These are phyloP conservation scores for Megalops atlanticus DNA, from an alignment of 2,113 vertebrate species.

Conservation along the genomic window DNA sequence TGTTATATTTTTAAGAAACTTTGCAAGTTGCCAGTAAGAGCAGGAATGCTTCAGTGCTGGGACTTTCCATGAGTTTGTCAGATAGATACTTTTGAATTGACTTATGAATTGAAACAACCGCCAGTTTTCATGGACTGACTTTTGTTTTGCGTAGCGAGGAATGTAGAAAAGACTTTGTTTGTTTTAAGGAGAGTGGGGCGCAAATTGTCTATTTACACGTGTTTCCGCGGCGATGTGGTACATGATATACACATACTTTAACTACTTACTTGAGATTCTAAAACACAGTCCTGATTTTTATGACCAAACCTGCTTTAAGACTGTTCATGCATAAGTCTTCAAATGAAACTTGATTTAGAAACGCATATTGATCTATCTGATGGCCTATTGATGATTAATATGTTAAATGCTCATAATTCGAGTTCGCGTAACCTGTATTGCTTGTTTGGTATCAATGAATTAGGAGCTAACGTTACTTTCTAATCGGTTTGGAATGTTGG, in stretches of 20 bases:
- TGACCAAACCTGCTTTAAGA: not conserved
- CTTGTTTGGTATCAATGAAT: not conserved
- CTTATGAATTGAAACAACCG: slow-evolving; percentile 4
- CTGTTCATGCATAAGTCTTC: not conserved
- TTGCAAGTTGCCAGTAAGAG: not conserved
- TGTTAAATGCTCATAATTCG: not conserved
- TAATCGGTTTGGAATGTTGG: not conserved
- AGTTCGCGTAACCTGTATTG: not conserved
- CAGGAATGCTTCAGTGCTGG: not conserved
- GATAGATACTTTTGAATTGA: slow-evolving; percentile 25
- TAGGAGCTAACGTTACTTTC: not conserved
- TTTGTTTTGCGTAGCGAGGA: not conserved
- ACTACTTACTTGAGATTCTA: not conserved
- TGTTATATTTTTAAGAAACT: slow-evolving; percentile 13
- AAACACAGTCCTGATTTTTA: not conserved
- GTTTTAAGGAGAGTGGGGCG: not conserved
- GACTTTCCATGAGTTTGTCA: slow-evolving; percentile 33
- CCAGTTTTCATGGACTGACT: not conserved
- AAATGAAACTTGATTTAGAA: not conserved
- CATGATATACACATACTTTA: not conserved
- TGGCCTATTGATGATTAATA: not conserved
- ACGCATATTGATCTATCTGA: not conserved
- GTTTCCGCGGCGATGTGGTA: not conserved
- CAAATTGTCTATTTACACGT: not conserved
- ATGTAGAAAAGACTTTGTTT: not conserved